Conservation (phyloP, 2,113 vertebrate species). For the Murina feae region DNA sequence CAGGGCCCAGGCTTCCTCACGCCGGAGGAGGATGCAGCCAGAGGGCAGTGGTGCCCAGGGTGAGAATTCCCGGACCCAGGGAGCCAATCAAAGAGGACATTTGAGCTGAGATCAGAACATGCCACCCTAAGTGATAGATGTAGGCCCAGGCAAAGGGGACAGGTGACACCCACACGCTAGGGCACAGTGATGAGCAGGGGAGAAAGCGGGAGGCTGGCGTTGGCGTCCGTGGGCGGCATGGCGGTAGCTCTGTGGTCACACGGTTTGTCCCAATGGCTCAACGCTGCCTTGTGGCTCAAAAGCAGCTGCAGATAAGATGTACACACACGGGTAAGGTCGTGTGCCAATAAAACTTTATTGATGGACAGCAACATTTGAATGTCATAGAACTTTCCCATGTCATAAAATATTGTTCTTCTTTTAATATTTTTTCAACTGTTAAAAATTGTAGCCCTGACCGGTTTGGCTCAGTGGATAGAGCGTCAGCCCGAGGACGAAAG, state of each 20-base stretch:
- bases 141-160: not conserved
- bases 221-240: not conserved
- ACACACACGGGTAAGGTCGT: no score
- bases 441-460: not conserved
- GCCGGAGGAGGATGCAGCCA: no score
- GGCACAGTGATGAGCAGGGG: not conserved
- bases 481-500: no score
- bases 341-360: not conserved
- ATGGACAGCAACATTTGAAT: not conserved
- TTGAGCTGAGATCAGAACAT: not conserved
- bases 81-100: not conserved
- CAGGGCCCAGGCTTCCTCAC: accelerated
- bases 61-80: not conserved
- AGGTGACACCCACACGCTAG: accelerated
- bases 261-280: not conserved
- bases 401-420: not conserved
- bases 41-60: accelerated
- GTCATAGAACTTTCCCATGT: not conserved
- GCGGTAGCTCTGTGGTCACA: not conserved
- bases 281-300: not conserved
- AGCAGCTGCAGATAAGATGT: not conserved
- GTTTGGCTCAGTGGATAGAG: no score
- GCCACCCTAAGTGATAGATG: not conserved
- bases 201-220: not conserved
- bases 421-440: not conserved